A percentile compares a stretch with the other conserved stretches of the same genome.
These are phyloP conservation scores for Asarcornis scutulata DNA, from an alignment of 2,113 vertebrate genomes.

Conservation along the genomic window DNA sequence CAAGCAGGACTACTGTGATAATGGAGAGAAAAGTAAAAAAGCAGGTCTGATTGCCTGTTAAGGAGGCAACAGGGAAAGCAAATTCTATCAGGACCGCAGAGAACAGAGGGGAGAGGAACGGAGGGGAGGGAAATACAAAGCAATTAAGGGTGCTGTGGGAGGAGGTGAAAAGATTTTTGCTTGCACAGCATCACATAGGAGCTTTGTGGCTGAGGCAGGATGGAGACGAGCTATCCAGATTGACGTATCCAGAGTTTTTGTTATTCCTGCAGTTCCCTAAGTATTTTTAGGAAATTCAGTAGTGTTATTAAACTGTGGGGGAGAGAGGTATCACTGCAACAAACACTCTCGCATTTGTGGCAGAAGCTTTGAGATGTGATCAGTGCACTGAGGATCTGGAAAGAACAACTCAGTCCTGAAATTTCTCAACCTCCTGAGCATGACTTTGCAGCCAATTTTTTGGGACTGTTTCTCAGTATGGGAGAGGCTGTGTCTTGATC, in stretches of 20 bases:
- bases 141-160: not conserved
- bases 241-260: not conserved
- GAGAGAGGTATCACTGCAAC: not conserved
- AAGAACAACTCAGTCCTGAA: not conserved
- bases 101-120: not conserved
- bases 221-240: not conserved
- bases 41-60: not conserved
- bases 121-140: not conserved
- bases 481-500: not conserved
- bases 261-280: not conserved
- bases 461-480: not conserved
- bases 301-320: not conserved
- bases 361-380: not conserved
- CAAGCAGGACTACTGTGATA: not conserved
- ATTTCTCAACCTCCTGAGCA: not conserved
- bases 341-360: not conserved
- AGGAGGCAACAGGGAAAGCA: not conserved
- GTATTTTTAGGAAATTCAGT: not conserved
- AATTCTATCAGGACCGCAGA: not conserved
- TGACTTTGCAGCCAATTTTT: not conserved
- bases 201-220: not conserved
- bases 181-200: not conserved
- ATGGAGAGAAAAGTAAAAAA: not conserved
- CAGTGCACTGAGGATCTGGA: not conserved
- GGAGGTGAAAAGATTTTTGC: not conserved